Evolutionary conservation across 2,888 invertebrate species (phyloP), one percentile per base, ranked within the genome.

Genomic region (Zeuzera pyrina): DNA sequence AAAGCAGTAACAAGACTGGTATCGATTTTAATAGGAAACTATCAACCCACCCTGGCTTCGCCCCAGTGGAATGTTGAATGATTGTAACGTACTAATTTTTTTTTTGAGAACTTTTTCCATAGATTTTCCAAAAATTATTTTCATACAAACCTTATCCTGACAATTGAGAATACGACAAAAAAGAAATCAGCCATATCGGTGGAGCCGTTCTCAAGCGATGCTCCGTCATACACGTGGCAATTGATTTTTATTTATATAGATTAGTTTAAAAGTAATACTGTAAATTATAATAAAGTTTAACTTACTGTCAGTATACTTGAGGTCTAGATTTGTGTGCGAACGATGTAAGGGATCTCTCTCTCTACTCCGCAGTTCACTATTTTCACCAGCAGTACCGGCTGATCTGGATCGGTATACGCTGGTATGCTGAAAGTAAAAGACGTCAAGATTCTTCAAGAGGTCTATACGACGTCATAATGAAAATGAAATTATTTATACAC

Each of bases 331-430:
- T 11, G 81, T 84, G 48, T 83, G 81, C 1, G 84, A 79, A 26
- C 84, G 57, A 38, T 85, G 84, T 30, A 85, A 54, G 0, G 81
- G 81, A 34, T 83, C 84, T 14, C 81, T 53, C 38, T 79, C 81
- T 12, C 79, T 55, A 2, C 63, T 35, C 1, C 81, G 53, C 3
- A 61, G 39, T 32, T 78, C 81, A 1, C 40, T 45, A 16, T 39
- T 34, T 7, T 68, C 74, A 0, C 63, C 65, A 0, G 55, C 37
- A 0, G 61, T 67, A 3, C 77, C 79, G 0, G 76, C 77, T 15
- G 84, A 84, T 26, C 83, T 62, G 1, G 84, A 84, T 28, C 84
- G 69, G 54, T 71, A 74, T 26, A 67, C 72, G 44, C 73, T 78
- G 3, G 79, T 56, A 46, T 81, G 77, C 78, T 83, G 72, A 13